These are phyloP conservation scores for Nezara viridula DNA, from an alignment of 2,888 invertebrate species.

Conservation along the genomic window DNA sequence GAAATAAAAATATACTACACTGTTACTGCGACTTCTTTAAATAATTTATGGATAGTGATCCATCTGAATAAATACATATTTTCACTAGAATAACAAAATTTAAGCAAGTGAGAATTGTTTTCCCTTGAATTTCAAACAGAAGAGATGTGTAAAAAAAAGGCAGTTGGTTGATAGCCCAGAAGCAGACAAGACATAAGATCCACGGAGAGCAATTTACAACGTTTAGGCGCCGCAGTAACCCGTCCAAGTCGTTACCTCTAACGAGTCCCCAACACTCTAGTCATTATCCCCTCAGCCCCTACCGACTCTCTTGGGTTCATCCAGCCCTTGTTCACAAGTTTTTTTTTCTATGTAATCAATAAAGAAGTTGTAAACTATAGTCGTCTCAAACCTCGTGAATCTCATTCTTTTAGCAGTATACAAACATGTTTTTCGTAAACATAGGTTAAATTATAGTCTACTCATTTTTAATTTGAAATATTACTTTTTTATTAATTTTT, in stretches of 20 bases:
- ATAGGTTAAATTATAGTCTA: too few relatives aligned
- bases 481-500: too few relatives aligned
- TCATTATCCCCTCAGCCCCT: constrained; percentile 1
- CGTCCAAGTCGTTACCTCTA: constrained; percentile 20
- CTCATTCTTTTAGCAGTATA: too few relatives aligned
- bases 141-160: neutral
- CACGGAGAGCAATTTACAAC: neutral
- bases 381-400: too few relatives aligned
- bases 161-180: neutral
- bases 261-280: constrained; percentile 17
- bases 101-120: neutral
- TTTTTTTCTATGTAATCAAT: neutral
- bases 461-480: too few relatives aligned
- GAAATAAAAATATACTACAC: too few relatives aligned
- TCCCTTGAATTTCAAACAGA: neutral
- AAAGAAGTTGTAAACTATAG: too few relatives aligned
- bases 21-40: too few relatives aligned
- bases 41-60: neutral
- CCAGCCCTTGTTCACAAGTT: neutral
- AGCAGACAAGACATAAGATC: constrained; percentile 15
- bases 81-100: neutral
- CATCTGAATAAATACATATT: neutral
- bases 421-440: too few relatives aligned
- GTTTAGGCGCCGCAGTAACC: constrained; percentile 16
- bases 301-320: neutral